phyloP scores from a whole-genome alignment of 2,797 vertebrate genomes.

The Pangasius larnaudii region DNA sequence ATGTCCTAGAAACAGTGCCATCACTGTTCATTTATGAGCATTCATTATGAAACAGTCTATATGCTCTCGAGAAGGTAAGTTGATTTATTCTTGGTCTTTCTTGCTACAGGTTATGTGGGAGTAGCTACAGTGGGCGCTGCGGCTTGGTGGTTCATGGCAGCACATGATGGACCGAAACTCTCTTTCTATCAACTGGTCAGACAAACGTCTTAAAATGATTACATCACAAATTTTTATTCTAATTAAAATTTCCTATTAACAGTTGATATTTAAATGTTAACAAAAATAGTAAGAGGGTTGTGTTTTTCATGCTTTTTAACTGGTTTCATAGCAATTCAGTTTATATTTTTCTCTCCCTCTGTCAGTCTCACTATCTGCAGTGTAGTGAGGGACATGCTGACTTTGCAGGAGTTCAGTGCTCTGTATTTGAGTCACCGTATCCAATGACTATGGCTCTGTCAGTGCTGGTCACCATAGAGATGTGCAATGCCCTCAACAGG shows the following conservation, averaged over 20 bases:
- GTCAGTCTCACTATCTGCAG: constrained; percentile 80
- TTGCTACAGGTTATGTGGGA: constrained; percentile 73
- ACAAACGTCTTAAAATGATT: neutral
- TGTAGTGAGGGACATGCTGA: constrained; percentile 76
- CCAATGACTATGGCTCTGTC: constrained; percentile 84
- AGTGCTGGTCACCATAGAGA: constrained; percentile 83
- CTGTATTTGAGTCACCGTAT: constrained; percentile 80
- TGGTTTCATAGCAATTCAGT: neutral
- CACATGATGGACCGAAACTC: constrained; percentile 78
- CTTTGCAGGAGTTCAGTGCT: constrained; percentile 80
- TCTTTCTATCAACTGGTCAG: constrained; percentile 77
- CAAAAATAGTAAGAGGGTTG: neutral
- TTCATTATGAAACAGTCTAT: neutral
- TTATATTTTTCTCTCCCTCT: neutral
- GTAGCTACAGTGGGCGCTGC: constrained; percentile 81
- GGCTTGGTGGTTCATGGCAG: constrained; percentile 84
- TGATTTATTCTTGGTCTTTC: neutral
- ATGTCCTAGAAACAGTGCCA: neutral
- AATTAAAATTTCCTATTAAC: neutral
- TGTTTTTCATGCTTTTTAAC: neutral
- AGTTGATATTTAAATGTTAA: neutral
- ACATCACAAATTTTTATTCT: neutral
- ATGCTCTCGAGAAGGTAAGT: neutral
- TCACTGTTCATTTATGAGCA: neutral
- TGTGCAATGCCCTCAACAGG: constrained; percentile 85